Conservation (phyloP, 2,888 invertebrate species). For the Junonia oenone region DNA sequence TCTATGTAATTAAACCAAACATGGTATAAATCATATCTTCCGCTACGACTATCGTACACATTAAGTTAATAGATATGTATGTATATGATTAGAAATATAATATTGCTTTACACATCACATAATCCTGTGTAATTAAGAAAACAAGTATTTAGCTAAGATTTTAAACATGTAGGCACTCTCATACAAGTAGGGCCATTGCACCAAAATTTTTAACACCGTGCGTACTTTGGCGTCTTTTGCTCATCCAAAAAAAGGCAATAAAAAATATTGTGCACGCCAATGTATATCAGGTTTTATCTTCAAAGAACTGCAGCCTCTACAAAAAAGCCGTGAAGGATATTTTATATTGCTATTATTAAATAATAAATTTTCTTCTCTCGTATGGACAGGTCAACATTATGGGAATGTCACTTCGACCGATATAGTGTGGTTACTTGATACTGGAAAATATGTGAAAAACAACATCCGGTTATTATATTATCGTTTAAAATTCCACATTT, state of each 20-base stretch:
- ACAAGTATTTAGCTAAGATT: no score
- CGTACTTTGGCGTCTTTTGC: no score
- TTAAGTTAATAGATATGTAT: no score
- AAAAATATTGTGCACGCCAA: not conserved
- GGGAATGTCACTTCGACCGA: slow-evolving; percentile 12
- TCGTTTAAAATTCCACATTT: not conserved
- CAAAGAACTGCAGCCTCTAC: not conserved
- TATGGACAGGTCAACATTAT: not conserved
- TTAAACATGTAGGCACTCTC: no score
- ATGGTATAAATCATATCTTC: no score
- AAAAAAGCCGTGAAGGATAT: not conserved
- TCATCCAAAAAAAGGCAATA: not conserved
- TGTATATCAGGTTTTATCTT: not conserved
- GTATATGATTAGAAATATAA: no score
- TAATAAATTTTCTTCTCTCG: slow-evolving; percentile 6
- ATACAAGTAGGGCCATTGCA: no score
- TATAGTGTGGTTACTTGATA: slow-evolving; percentile 17
- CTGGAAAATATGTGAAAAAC: slow-evolving; percentile 6
- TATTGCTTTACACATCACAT: no score
- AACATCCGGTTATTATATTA: slow-evolving; percentile 5
- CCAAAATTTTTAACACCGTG: no score
- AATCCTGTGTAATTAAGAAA: no score
- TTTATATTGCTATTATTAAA: not conserved
- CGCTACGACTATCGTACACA: no score
- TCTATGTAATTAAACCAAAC: no score